Percentiles rank a stretch among this genome's conserved stretches.
phyloP scores from a whole-genome alignment of 2,888 invertebrate species.

The Melinaea menophilus region DNA sequence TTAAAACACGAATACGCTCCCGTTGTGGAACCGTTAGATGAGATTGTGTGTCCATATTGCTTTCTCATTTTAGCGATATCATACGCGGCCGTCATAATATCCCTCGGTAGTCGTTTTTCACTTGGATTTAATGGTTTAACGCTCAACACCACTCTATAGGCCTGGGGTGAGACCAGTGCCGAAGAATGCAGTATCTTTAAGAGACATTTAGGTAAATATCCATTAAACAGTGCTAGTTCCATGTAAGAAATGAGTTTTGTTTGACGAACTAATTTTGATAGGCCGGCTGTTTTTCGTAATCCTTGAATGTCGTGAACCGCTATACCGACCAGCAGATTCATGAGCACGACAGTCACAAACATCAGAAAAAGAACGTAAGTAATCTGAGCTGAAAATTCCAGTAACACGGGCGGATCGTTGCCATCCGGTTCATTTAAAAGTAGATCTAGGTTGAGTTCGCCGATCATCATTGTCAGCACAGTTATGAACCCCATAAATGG shows the following conservation, averaged over 20 bases:
- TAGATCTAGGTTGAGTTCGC: slow-evolving; percentile 87
- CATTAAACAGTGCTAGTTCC: slow-evolving; percentile 88
- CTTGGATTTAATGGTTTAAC: slow-evolving; percentile 91
- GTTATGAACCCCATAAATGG: slow-evolving; percentile 91
- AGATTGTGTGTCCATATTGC: slow-evolving; percentile 82
- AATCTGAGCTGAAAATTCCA: slow-evolving; percentile 89
- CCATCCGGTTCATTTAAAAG: slow-evolving; percentile 86
- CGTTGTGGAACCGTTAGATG: slow-evolving; percentile 80
- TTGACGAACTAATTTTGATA: slow-evolving; percentile 89
- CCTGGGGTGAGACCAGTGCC: slow-evolving; percentile 88
- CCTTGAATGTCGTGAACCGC: slow-evolving; percentile 93
- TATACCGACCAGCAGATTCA: slow-evolving; percentile 91
- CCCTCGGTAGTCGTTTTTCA: slow-evolving; percentile 87
- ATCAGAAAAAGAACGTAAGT: slow-evolving; percentile 88
- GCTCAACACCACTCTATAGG: slow-evolving; percentile 88
- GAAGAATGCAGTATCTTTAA: slow-evolving; percentile 86
- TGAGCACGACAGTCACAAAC: slow-evolving; percentile 90
- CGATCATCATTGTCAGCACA: slow-evolving; percentile 93
- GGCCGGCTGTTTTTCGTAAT: slow-evolving; percentile 88
- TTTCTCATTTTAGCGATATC: slow-evolving; percentile 88
- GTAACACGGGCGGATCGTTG: slow-evolving; percentile 84
- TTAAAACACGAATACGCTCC: slow-evolving; percentile 82
- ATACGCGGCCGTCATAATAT: slow-evolving; percentile 88
- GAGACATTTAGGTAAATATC: slow-evolving; percentile 85
- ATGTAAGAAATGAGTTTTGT: slow-evolving; percentile 92